These are phyloP conservation scores for Tetheella fluctuosa DNA, from an alignment of 2,888 invertebrate genomes.

Conservation along the genomic window DNA sequence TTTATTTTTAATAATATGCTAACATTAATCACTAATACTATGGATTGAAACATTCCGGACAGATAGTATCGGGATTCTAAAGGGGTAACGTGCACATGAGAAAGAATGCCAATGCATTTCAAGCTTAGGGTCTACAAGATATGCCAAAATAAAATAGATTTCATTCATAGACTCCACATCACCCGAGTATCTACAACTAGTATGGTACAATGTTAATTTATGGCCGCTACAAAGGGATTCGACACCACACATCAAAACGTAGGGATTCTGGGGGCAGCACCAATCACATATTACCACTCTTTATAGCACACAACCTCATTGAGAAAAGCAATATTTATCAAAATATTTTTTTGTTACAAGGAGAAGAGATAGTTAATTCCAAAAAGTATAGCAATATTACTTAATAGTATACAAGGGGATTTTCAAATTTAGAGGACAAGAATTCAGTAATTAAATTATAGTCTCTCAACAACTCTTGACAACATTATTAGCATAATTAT, in stretches of 20 bases:
- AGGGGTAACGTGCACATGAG: conserved; percentile 54
- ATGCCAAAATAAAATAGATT: conserved; percentile 60
- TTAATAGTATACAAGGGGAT: conserved; percentile 26
- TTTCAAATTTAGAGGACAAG: conserved; percentile 13
- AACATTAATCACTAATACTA: conserved; percentile 52
- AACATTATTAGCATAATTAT: not conserved
- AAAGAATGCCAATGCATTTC: conserved; percentile 48
- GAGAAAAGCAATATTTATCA: conserved; percentile 37
- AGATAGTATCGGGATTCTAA: conserved; percentile 37
- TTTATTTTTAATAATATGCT: conserved; percentile 50
- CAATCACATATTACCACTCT: conserved; percentile 79
- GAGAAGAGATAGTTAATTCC: conserved; percentile 25
- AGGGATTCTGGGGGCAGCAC: conserved; percentile 79
- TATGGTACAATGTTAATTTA: conserved; percentile 58
- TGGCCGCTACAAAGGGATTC: conserved; percentile 63
- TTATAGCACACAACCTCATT: conserved; percentile 73
- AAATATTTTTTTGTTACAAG: not conserved
- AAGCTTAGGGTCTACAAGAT: conserved; percentile 58
- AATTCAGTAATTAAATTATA: not conserved
- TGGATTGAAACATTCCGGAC: conserved; percentile 44
- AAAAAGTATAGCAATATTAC: conserved; percentile 16
- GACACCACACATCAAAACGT: conserved; percentile 72
- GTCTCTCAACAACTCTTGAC: not conserved
- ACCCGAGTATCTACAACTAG: conserved; percentile 60
- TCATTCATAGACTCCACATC: conserved; percentile 63